Conservation (phyloP, 2,888 invertebrate species). For the Rapana venosa region DNA sequence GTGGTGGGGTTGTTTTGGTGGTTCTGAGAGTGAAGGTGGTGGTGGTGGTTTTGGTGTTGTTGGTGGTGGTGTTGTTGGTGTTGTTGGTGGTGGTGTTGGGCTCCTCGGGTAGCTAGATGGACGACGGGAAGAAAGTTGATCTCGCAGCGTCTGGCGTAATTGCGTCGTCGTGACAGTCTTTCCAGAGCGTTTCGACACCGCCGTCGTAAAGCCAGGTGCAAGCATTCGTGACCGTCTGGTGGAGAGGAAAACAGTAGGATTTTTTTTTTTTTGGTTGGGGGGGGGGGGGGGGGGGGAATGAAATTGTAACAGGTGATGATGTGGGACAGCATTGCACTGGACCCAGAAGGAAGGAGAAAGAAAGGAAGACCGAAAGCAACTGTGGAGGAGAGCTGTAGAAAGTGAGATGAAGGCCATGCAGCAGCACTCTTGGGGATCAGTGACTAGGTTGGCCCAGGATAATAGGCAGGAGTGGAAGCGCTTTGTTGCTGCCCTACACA, state of each 20-base stretch:
- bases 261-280: too few species aligned
- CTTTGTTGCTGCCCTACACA: too few species aligned
- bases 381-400: background rate
- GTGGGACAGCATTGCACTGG: too few species aligned
- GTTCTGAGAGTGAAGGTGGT: slow-evolving; percentile 68
- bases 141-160: slow-evolving; percentile 78
- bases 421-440: too few species aligned
- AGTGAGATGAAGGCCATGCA: too few species aligned
- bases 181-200: slow-evolving; percentile 79
- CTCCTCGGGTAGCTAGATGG: slow-evolving; percentile 57
- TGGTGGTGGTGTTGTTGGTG: slow-evolving; percentile 62
- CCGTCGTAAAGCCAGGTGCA: slow-evolving; percentile 78
- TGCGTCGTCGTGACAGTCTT: slow-evolving; percentile 66
- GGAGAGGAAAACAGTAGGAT: slow-evolving; percentile 18
- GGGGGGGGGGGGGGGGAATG: background rate
- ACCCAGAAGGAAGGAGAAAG: too few species aligned
- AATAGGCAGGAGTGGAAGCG: too few species aligned
- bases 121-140: slow-evolving; percentile 80
- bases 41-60: slow-evolving; percentile 60
- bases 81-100: background rate
- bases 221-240: slow-evolving; percentile 78
- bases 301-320: too few species aligned
- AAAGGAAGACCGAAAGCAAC: background rate
- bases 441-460: too few species aligned
- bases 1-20: slow-evolving; percentile 68